These are phyloP conservation scores for Gymnocheta viridis DNA, from an alignment of 2,888 invertebrate genomes.

Conservation along the genomic window DNA sequence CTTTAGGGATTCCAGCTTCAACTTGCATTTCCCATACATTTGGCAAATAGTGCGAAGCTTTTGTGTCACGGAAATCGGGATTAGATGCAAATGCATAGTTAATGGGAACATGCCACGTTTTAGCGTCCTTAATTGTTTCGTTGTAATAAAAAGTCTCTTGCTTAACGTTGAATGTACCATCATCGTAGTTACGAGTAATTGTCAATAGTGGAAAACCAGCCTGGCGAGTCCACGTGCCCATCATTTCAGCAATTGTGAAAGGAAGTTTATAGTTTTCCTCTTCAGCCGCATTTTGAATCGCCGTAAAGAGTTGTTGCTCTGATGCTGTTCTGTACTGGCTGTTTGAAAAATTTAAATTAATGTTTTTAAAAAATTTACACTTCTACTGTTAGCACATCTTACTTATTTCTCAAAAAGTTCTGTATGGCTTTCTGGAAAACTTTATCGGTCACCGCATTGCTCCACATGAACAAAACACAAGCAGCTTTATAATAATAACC, in stretches of 20 bases:
- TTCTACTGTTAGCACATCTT: constrained; percentile 48
- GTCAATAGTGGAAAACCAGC: constrained; percentile 75
- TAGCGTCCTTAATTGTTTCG: constrained; percentile 23
- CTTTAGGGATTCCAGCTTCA: constrained; percentile 42
- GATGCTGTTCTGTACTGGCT: background rate
- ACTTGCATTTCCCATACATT: constrained; percentile 55
- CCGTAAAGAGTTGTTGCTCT: background rate
- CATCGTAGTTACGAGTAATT: constrained; percentile 83
- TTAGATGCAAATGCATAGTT: constrained; percentile 76
- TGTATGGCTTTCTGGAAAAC: constrained; percentile 78
- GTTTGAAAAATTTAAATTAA: background rate
- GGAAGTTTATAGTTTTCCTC: background rate
- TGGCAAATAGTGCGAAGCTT: constrained; percentile 75
- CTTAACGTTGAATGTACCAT: constrained; percentile 82
- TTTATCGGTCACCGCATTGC: constrained; percentile 75
- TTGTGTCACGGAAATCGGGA: constrained; percentile 77
- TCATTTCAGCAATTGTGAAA: background rate
- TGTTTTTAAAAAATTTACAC: background rate
- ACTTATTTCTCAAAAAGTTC: constrained; percentile 77
- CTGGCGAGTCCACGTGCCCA: background rate
- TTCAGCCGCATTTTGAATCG: background rate
- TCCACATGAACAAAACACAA: constrained; percentile 82
- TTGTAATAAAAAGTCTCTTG: constrained; percentile 80
- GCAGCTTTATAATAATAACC: constrained; percentile 96
- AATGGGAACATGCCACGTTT: constrained; percentile 78